Evolutionary conservation across 2,113 vertebrate genomes (phyloP).

Genomic region (Chascanopsetta lugubris): DNA sequence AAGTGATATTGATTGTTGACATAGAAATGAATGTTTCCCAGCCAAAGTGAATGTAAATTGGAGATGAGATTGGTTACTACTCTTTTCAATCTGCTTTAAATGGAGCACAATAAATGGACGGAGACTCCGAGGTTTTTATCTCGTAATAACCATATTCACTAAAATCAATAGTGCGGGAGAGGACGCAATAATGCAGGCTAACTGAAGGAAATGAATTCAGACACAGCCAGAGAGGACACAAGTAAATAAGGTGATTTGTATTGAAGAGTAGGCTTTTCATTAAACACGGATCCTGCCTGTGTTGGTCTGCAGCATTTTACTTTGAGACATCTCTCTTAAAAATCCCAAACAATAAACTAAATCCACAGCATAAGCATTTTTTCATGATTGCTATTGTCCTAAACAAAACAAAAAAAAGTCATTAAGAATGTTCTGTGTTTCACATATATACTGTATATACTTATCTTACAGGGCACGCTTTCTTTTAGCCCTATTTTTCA

Average conservation of each 20-base stretch:
- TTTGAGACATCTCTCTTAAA: conserved; percentile 79
- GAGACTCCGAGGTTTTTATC: conserved; percentile 84
- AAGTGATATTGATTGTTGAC: conserved; percentile 89
- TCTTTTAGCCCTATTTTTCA: background rate
- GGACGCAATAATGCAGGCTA: conserved; percentile 89
- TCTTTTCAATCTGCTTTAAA: conserved; percentile 28
- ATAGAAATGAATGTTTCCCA: conserved; percentile 91
- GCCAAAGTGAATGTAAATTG: conserved; percentile 85
- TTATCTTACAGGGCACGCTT: conserved; percentile 1
- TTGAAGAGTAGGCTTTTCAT: conserved; percentile 96
- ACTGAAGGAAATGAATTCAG: conserved; percentile 92
- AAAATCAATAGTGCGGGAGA: conserved; percentile 93
- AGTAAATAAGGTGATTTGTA: conserved; percentile 90
- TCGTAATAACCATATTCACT: conserved; percentile 94
- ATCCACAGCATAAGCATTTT: conserved; percentile 69
- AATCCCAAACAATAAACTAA: conserved; percentile 46
- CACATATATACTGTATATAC: conserved; percentile 12
- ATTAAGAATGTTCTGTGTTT: conserved; percentile 35
- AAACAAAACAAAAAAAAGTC: conserved; percentile 29
- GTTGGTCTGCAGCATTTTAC: conserved; percentile 86
- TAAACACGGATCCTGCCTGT: conserved; percentile 85
- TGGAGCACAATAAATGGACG: conserved; percentile 83
- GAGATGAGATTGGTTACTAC: conserved; percentile 51
- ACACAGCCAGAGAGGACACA: conserved; percentile 78
- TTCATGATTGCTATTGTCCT: conserved; percentile 32